phyloP scores from a whole-genome alignment of 2,888 invertebrate genomes.

The Drosophila atripex region DNA sequence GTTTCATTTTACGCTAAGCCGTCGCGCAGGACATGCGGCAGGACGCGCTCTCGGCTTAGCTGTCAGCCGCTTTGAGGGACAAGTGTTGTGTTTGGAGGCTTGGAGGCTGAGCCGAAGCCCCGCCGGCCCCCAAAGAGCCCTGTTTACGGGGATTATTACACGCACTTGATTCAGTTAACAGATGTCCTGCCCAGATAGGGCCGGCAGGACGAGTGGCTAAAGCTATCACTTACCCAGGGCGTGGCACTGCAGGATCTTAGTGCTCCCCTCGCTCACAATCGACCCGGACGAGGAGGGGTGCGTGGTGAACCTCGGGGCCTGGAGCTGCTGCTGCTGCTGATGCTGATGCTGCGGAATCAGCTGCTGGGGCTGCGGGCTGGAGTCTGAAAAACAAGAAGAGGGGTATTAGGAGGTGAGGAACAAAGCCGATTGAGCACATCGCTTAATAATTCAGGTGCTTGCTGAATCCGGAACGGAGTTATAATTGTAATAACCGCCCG shows the following conservation, averaged over 20 bases:
- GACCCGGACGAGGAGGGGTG: slow-evolving; percentile 94
- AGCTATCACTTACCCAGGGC: slow-evolving; percentile 89
- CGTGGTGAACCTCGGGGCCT: slow-evolving; percentile 94
- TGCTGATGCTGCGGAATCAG: slow-evolving; percentile 19
- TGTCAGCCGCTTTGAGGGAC: slow-evolving; percentile 64
- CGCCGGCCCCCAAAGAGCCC: no score
- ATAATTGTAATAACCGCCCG: neutral
- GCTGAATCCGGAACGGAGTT: neutral
- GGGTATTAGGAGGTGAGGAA: slow-evolving; percentile 2
- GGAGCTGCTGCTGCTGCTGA: slow-evolving; percentile 82
- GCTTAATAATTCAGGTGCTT: neutral
- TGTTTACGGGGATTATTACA: slow-evolving; percentile 10
- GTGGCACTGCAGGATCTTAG: slow-evolving; percentile 96
- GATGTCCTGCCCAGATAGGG: slow-evolving; percentile 6
- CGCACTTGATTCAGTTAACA: slow-evolving; percentile 3
- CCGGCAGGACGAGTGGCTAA: neutral
- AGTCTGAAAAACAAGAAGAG: slow-evolving; percentile 43
- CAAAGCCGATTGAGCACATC: neutral
- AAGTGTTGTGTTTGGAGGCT: slow-evolving; percentile 60
- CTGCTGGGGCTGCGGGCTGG: slow-evolving; percentile 46
- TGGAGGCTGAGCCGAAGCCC: slow-evolving; percentile 6
- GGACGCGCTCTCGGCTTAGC: slow-evolving; percentile 48
- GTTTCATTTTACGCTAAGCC: slow-evolving; percentile 67
- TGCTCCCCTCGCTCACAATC: slow-evolving; percentile 93
- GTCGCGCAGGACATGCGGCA: slow-evolving; percentile 13